Evolutionary conservation across 2,113 vertebrate species (phyloP).

Genomic region (Pseudopipra pipra): DNA sequence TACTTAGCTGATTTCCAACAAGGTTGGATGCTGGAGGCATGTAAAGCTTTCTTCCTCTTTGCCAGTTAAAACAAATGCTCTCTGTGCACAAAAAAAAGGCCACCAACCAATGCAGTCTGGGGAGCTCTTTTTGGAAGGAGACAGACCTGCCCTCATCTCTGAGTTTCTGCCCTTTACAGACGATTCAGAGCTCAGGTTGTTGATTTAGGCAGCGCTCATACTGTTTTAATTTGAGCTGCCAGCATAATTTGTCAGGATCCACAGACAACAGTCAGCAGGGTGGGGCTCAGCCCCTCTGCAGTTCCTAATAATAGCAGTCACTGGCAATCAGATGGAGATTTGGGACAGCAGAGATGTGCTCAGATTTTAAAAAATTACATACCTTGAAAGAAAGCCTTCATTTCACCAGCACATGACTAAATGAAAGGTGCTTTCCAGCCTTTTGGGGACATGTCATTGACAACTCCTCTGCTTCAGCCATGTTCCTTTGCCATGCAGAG

Average conservation of each 20-base stretch:
- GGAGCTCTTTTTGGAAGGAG: not conserved
- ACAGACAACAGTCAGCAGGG: conserved; percentile 11
- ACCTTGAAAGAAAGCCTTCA: not conserved
- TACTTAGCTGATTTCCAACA: not conserved
- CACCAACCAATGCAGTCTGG: not conserved
- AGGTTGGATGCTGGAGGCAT: not conserved
- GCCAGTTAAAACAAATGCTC: conserved; percentile 10
- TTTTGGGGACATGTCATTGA: not conserved
- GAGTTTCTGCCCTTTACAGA: not conserved
- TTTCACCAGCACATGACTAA: not conserved
- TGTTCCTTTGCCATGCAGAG: not conserved
- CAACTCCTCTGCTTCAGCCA: not conserved
- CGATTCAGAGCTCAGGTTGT: not conserved
- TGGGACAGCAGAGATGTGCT: not conserved
- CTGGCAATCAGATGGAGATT: not conserved
- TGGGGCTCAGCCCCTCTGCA: not conserved
- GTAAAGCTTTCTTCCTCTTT: not conserved
- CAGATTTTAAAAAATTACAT: not conserved
- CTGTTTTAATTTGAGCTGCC: conserved; percentile 24
- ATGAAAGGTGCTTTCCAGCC: not conserved
- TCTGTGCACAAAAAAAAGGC: not conserved
- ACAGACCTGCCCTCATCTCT: not conserved
- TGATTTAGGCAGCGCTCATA: conserved; percentile 20
- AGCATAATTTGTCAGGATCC: conserved; percentile 8
- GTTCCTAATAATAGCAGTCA: conserved; percentile 40